Base-by-base conservation (phyloP, 2,797 vertebrate species). In the Margarornis squamiger region DNA sequence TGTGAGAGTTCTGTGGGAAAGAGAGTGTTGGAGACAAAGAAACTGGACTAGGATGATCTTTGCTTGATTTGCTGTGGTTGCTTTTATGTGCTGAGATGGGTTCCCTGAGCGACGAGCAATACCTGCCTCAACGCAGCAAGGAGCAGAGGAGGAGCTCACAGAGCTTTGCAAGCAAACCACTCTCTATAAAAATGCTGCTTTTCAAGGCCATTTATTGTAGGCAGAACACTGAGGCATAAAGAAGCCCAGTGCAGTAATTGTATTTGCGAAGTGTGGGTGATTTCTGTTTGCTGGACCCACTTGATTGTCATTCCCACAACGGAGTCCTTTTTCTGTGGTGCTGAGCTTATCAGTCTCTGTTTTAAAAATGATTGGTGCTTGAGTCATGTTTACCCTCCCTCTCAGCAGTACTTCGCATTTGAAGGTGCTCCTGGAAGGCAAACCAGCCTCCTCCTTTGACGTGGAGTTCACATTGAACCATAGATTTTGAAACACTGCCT, bases 341-440 rank as follows among this genome's bases (percentile, higher is more conserved):
- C 27, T 68, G 45, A 86, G 49, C 36, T 93, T 86, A 84, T 75
- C 88, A 29, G 39, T 23, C 65, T 49, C 36, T 76, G 2, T 12
- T 91, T 70, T 27, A 75, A 62, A 92, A 75, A 39, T 8, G 22
- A 10, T 54, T 70, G 46, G 9, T 3, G 12, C 55, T 73, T 30
- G 27, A 79, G 63, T 66, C 26, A 4, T 68, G 30, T 75, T 87
- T 82, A 19, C 63, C 15, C 23, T 93, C 51, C 5, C 20, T 62
- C 48, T 46, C n/a, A 45, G 41, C 61, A 48, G 45, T 4, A 18
- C 29, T 39, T 83, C 45, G 38, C 29, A 6, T 65, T 65, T 84
- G 73, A 86, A 90, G 27, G 62, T 61, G 30, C 39, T 93, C 27
- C 70, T 57, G 48, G 49, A 78, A 80, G 38, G 66, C 75, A 81